Conservation (phyloP, 2,888 invertebrate species). For the Agrochola lychnidis region DNA sequence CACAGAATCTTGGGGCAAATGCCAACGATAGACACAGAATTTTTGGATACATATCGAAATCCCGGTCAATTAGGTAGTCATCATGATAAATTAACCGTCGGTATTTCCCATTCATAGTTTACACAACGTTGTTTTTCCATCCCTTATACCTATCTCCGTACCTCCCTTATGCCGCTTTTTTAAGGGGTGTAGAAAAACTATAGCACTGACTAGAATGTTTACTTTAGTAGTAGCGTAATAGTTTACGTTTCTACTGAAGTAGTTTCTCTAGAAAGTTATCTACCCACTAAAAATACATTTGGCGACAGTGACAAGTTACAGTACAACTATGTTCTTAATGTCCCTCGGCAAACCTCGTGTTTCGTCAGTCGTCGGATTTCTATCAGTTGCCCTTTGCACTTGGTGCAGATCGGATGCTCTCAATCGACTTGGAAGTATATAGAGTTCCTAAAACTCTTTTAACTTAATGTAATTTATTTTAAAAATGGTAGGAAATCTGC, state of each 20-base stretch:
- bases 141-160: background rate
- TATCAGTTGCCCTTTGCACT: too few species aligned
- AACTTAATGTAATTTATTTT: too few species aligned
- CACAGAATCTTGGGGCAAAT: background rate
- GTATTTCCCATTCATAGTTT: too few species aligned
- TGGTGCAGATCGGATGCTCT: too few species aligned
- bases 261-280: background rate
- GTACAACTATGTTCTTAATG: too few species aligned
- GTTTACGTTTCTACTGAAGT: background rate
- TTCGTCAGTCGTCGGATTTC: too few species aligned
- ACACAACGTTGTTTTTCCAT: background rate
- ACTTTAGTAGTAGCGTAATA: background rate
- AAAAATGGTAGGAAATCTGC: too few species aligned
- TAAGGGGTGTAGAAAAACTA: background rate
- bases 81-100: slow-evolving; percentile 12
- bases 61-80: slow-evolving; percentile 9
- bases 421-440: too few species aligned
- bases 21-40: background rate
- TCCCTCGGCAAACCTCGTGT: too few species aligned
- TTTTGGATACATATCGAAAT: background rate
- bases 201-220: background rate
- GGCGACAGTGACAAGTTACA: background rate
- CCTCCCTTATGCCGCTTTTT: background rate
- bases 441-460: too few species aligned
- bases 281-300: slow-evolving; percentile 15